Percentiles rank a stretch among this genome's conserved stretches.
phyloP scores from a whole-genome alignment of 2,888 invertebrate genomes.

The Drosophila flavopinicola region DNA sequence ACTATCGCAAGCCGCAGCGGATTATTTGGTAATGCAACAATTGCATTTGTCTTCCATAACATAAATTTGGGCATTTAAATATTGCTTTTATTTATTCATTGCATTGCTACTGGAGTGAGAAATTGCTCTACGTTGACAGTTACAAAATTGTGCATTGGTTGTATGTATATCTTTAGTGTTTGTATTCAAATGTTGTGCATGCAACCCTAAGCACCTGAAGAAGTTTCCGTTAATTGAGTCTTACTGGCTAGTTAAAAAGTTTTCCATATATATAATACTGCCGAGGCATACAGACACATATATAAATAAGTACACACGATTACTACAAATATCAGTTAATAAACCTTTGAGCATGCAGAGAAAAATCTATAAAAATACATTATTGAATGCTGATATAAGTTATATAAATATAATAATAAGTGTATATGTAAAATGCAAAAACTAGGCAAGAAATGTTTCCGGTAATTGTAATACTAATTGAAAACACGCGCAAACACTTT shows the following conservation, averaged over 20 bases:
- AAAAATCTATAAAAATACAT: constrained; percentile 51
- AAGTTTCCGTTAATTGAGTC: constrained; percentile 38
- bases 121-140: constrained; percentile 67
- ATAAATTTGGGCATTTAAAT: constrained; percentile 43
- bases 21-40: constrained; percentile 91
- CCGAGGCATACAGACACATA: constrained; percentile 46
- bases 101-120: constrained; percentile 70
- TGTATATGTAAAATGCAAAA: constrained; percentile 52
- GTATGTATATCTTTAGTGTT: constrained; percentile 27
- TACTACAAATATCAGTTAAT: constrained; percentile 52
- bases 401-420: constrained; percentile 14
- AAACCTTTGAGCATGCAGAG: constrained; percentile 58
- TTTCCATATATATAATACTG: constrained; percentile 65
- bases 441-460: constrained; percentile 72
- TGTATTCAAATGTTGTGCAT: constrained; percentile 30
- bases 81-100: constrained; percentile 75
- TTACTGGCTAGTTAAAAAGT: constrained; percentile 61
- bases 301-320: constrained; percentile 45
- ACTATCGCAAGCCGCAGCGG: constrained; percentile 90
- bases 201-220: constrained; percentile 25
- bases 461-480: constrained; percentile 63
- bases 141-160: constrained; percentile 46
- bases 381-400: constrained; percentile 32
- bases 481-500: constrained; percentile 49
- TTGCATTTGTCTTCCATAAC: constrained; percentile 2